Evolutionary conservation across 2,888 invertebrate genomes (phyloP), one percentile per base, ranked within the genome.

Genomic region (Syrista parreyssii): DNA sequence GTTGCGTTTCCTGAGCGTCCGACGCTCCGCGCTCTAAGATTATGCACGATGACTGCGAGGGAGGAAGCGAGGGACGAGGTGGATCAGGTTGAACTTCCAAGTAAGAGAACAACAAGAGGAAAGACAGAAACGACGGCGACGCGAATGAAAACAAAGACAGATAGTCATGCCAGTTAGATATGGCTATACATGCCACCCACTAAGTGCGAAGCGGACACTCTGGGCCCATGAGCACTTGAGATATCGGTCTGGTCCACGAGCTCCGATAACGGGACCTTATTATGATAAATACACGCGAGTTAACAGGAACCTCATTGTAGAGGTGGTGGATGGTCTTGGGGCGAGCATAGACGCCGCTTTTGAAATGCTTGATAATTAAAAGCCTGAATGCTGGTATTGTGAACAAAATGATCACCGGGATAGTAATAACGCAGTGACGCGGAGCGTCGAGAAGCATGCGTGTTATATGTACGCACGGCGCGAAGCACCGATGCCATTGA

Each of bases 261-360:
- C 73, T 78, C 74, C 82, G 80, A 86, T 85, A 86, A 86, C 85
- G 82, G 82, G 9, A 76, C 78, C 74, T 82, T 77, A 83, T 86
- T 85, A 86, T 83, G 86, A 85, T 86, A 85, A 86, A 84, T 81
- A 80, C 79, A 76, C 76, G 76, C 74, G 74, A 74, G 68, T 75
- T 73, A 78, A 82, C 82, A 81, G 80, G 76, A 77, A 69, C 72
- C 76, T 75, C 84, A 81, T 83, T 86, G 86, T 77, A 75, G 72
- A 73, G 69, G 32, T 11, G 79, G 78, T 76, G 78, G 76, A 79
- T 79, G 81, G 74, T 75, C 35, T 31, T 75, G 74, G 31, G 36
- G 68, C 80, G 32, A n/a, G 80, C 78, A 81, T 79, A 81, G 80
- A 79, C 78, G 68, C 40, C 76, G n/a, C 35, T 74, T 55, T 76